Conservation (phyloP, 2,888 invertebrate species). For the Ormyrus rosae region DNA sequence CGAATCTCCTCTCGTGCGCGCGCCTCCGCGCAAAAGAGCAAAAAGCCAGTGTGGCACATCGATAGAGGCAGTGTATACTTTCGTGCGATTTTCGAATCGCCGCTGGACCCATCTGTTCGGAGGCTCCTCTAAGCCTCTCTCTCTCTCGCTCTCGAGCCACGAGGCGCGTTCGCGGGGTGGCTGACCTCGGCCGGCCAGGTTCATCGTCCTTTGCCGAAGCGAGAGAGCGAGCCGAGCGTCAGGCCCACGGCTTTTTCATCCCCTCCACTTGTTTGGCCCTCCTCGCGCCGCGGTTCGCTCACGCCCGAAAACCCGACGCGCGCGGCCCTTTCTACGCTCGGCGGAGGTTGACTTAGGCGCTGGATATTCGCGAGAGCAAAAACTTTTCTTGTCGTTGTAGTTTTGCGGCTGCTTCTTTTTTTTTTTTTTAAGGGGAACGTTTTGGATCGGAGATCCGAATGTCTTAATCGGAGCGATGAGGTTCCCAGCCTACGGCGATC, state of each 20-base stretch:
- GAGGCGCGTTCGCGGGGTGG: slow-evolving; percentile 69
- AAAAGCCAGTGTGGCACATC: neutral
- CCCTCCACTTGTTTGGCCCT: slow-evolving; percentile 62
- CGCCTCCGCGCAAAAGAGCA: neutral
- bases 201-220: slow-evolving; percentile 52
- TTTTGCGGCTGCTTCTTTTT: too few species aligned
- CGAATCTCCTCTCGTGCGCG: slow-evolving; percentile 4
- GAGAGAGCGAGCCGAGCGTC: neutral
- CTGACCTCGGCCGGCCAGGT: slow-evolving; percentile 67
- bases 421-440: too few species aligned
- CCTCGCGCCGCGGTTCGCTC: slow-evolving; percentile 14
- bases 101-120: slow-evolving; percentile 62
- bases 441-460: too few species aligned
- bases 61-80: neutral
- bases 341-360: neutral
- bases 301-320: neutral
- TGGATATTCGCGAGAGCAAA: too few species aligned
- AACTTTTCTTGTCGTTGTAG: too few species aligned
- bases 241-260: slow-evolving; percentile 66
- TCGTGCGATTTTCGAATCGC: neutral
- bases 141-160: slow-evolving; percentile 5
- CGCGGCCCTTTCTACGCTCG: slow-evolving; percentile 60
- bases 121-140: slow-evolving; percentile 32
- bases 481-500: too few species aligned
- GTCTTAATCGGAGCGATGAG: too few species aligned